Conservation (phyloP, 2,888 invertebrate genomes). For the Diachrysia chrysitis region DNA sequence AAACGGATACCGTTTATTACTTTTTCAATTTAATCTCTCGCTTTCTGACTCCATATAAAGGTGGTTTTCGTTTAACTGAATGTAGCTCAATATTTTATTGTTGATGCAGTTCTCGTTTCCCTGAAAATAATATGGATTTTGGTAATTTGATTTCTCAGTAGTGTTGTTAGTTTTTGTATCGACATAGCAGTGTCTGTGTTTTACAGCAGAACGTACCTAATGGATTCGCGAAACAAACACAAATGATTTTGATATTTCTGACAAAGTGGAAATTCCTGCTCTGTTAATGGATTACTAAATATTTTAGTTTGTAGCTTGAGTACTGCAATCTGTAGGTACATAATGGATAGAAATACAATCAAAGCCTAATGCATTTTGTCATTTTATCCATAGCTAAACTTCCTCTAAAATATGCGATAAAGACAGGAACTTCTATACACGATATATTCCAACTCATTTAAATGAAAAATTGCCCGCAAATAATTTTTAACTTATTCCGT, state of each 20-base stretch:
- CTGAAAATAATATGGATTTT: constrained; percentile 7
- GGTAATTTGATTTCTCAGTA: constrained; percentile 26
- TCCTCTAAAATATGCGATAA: background rate
- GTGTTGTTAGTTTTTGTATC: constrained; percentile 13
- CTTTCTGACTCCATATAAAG: constrained; percentile 34
- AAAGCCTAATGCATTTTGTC: background rate
- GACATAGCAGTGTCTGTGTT: constrained; percentile 5
- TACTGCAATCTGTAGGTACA: no score
- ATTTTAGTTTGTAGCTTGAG: background rate
- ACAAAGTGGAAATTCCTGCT: background rate
- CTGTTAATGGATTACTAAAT: background rate
- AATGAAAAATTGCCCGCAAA: constrained; percentile 18
- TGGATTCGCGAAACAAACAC: background rate
- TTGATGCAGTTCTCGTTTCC: constrained; percentile 8
- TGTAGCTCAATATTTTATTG: constrained; percentile 18
- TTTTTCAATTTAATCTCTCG: constrained; percentile 49
- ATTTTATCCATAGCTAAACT: background rate
- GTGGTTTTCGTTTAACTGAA: constrained; percentile 18
- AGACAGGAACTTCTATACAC: background rate
- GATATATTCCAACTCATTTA: constrained; percentile 10
- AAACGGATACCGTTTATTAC: constrained; percentile 46
- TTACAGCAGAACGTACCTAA: background rate
- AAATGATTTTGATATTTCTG: background rate
- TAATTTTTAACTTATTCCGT: constrained; percentile 40
- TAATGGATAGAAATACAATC: no score